Evolutionary conservation across 2,113 vertebrate species (phyloP), one percentile per base, ranked within the genome.

Genomic region (Catagonus wagneri): DNA sequence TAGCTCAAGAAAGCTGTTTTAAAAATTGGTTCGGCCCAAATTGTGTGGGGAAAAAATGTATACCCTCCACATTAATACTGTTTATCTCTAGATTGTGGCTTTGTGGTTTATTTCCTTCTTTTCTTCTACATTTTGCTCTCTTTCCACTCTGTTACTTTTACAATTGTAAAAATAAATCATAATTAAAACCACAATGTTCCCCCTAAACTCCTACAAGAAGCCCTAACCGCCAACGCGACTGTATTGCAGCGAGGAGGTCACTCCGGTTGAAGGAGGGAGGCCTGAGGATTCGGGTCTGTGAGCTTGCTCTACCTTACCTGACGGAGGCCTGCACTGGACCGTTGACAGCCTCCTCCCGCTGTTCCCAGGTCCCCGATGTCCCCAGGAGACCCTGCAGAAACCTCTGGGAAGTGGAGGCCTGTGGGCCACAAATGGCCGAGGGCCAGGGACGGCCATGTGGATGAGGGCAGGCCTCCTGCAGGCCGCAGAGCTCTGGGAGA

Each of bases 401-500:
- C 44, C 8, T 44, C 44, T 44, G 44, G 44, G 44, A 44, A 44
- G 44, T 44, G 44, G 44, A 44, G 44, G 44, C 44, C 44, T 6
- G 44, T 4, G 44, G 8, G 8, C 44, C 44, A 8, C 44, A 44
- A 44, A 44, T 44, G 8, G 5, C 12, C 44, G 1, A 3, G 27
- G 15, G 50, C 27, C 27, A 29, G 34, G 1, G 0, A 27, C 3
- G 27, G 16, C 0, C 4, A 5, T 2, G 16, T 0, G 3, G 16
- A 0, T 4, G 16, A 0, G 5, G 1, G 8, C 4, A 11, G 16
- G 27, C 15, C 74, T 6, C 60, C 22, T 12, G 23, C 9, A 65
- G 27, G 50, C 75, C 0, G 29, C 32, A 8, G 9, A 7, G 50
- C 3, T 0, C 0, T 9, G 32, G 29, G 11, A n/a, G 6, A 2